Evolutionary conservation across 92 coral and sea anemone genomes (phyloP).

Genomic region (Phymanthus crucifer): DNA sequence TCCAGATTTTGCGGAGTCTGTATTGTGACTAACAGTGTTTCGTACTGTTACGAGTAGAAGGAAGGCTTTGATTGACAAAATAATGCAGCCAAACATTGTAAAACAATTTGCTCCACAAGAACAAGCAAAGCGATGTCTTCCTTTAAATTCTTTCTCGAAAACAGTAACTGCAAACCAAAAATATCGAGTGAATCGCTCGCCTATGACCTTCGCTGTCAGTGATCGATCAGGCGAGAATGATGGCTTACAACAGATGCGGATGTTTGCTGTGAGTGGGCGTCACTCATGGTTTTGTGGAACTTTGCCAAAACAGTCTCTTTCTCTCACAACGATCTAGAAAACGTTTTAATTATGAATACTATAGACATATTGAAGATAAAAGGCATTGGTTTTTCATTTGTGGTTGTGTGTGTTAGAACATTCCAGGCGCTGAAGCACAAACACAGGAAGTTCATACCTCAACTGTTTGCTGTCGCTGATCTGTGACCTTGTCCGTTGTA

Average conservation of each 20-base stretch:
- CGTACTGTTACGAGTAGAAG: background rate
- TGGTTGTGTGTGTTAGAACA: background rate
- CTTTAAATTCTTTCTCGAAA: background rate
- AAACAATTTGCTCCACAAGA: background rate
- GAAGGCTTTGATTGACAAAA: background rate
- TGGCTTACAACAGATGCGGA: background rate
- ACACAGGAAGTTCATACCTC: background rate
- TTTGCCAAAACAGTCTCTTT: background rate
- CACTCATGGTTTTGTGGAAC: background rate
- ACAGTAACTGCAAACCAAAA: no score
- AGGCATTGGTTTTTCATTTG: background rate
- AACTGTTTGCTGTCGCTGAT: background rate
- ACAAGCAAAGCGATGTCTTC: background rate
- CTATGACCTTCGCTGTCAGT: background rate
- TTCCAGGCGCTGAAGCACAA: background rate
- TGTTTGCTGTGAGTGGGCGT: background rate
- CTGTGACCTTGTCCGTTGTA: background rate
- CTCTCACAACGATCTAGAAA: background rate
- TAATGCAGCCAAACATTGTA: conserved; percentile 1
- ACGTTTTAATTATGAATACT: background rate
- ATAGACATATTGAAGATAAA: background rate
- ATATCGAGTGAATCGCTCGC: no score
- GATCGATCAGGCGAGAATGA: background rate
- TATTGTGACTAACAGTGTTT: background rate
- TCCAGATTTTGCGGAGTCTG: background rate